Percentiles rank a stretch among this genome's conserved stretches.
Conservation (phyloP, 2,888 invertebrate species). For the Agrochola lychnidis region DNA sequence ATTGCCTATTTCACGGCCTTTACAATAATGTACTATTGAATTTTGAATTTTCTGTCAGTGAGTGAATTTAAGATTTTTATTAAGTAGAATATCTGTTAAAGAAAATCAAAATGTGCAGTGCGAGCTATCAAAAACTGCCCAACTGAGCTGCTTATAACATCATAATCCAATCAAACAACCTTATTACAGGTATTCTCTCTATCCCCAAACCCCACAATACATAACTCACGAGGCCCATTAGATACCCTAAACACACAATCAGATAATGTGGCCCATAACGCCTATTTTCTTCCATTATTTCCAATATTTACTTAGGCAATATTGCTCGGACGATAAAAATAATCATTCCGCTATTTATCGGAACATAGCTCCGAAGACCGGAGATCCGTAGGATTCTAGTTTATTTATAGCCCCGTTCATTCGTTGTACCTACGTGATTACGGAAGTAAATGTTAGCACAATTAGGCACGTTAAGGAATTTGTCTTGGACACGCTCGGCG, state of each 20-base stretch:
- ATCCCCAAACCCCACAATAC: conserved; percentile 31
- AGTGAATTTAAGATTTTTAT: no score
- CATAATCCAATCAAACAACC: not conserved
- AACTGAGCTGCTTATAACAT: not conserved
- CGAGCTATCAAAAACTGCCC: no score
- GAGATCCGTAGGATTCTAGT: conserved; percentile 57
- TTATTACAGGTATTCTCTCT: conserved; percentile 18
- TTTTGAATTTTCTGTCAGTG: no score
- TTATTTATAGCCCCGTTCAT: conserved; percentile 76
- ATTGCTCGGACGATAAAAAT: conserved; percentile 54
- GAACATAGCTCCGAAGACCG: conserved; percentile 23
- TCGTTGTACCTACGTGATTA: conserved; percentile 82
- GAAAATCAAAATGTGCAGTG: no score
- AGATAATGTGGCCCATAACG: conserved; percentile 55
- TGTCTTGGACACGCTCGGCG: conserved; percentile 75
- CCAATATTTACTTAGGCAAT: conserved; percentile 59
- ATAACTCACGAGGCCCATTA: conserved; percentile 40
- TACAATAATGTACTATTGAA: no score
- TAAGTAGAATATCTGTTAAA: no score
- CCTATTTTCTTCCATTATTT: conserved; percentile 46
- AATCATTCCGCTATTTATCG: conserved; percentile 51
- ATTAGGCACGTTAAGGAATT: conserved; percentile 83
- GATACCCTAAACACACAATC: conserved; percentile 60
- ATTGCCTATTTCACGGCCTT: no score
- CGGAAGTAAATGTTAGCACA: conserved; percentile 87